Base-by-base conservation (phyloP, 2,888 invertebrate species). In the Xanthia togata region DNA sequence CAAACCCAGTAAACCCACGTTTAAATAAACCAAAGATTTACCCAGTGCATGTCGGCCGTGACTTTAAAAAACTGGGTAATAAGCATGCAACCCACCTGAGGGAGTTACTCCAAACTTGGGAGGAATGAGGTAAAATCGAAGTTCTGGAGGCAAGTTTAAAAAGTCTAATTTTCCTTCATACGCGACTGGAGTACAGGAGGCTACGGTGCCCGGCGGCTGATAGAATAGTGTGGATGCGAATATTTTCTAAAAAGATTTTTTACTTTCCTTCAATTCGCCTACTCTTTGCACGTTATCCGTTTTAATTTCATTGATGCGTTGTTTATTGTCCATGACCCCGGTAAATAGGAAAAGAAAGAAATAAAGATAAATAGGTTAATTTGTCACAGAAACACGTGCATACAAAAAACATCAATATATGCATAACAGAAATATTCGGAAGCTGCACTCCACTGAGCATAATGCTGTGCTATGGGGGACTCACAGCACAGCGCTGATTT, bases 151-250 rank as follows among this genome's bases (percentile, higher is more conserved):
- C 89, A 94, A 95, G 93, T 96, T 96, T 95, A 95, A 95, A 95
- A 96, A 96, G 95, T 96, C 95, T 95, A 96, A 96, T 96, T 96
- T 95, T 94, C 95, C 93, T 94, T 93, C 95, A 95, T 95, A 95
- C 95, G 94, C 95, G 95, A 95, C 95, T 93, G 88, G 95, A 93
- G 94, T 94, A 93, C 93, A 88, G 89, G 90, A 93, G 93, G 91
- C 91, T 87, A 87, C 90, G 90, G 87, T 82, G 81, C 72, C 72
- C 81, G 82, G 76, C 76, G 23, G 53, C 8, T 38, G 80, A 75
- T 63, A 86, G 85, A 80, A 80, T 82, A 63, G 0, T 75, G 50
- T 87, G 90, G 93, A 93, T 78, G 82, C n/a, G 82, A 50, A 35
- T 55, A 2, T 31, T 26, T 23, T 31, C 1, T 31, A 31, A 31